These are phyloP conservation scores for Neodiprion lecontei DNA, from an alignment of 1,140 invertebrate species.

Conservation along the genomic window DNA sequence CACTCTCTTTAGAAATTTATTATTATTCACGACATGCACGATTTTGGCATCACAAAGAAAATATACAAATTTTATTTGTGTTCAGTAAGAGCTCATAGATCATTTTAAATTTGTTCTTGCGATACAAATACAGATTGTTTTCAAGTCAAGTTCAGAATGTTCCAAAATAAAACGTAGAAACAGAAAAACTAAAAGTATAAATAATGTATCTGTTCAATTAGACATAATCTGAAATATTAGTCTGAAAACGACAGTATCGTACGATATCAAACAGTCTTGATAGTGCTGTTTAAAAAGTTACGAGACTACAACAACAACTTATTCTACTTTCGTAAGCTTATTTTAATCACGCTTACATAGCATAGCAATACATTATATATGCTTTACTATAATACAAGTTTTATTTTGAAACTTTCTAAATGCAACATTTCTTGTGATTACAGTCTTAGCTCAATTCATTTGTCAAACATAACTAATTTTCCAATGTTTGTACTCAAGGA, in stretches of 20 bases:
- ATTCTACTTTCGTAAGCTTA: neutral
- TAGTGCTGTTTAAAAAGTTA: no score
- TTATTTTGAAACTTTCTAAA: constrained; percentile 6
- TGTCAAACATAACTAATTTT: neutral
- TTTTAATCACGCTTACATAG: neutral
- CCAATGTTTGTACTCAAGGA: neutral
- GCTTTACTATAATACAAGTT: constrained; percentile 3
- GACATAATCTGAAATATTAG: no score
- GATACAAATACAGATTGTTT: no score
- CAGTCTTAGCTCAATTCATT: neutral
- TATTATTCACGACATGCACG: neutral
- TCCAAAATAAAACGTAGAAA: no score
- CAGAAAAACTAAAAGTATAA: no score
- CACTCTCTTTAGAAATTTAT: neutral
- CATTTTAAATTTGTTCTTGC: no score
- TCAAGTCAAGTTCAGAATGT: no score
- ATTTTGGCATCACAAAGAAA: constrained; percentile 4
- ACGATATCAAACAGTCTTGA: no score
- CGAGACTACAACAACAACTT: neutral
- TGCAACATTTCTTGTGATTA: neutral
- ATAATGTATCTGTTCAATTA: no score
- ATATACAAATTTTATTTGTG: neutral
- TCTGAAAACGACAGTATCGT: no score
- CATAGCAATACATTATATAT: neutral
- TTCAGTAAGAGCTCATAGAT: no score